Evolutionary conservation across 30 jellyfish, hydroid and myxozoan species (phyloP).

Genomic region (Pseudorhiza aurosa): DNA sequence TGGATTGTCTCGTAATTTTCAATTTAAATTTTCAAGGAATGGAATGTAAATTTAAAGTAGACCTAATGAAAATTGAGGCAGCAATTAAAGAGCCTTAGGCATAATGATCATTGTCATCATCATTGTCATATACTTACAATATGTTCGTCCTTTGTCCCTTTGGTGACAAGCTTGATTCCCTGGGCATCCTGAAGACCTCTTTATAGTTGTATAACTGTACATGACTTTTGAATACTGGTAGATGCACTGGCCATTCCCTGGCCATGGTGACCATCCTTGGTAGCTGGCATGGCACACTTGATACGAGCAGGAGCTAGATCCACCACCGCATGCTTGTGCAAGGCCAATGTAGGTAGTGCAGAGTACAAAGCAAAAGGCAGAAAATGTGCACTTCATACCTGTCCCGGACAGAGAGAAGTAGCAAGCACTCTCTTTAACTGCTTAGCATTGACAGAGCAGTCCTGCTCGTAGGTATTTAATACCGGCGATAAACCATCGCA

Average conservation of each 20-base stretch:
- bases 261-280: slow-evolving; percentile 60
- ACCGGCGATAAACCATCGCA: background rate
- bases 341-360: background rate
- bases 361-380: background rate
- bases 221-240: slow-evolving; percentile 45
- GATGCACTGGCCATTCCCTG: slow-evolving; percentile 57
- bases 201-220: slow-evolving; percentile 42
- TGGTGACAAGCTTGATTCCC: slow-evolving; percentile 53
- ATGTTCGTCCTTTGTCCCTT: slow-evolving; percentile 33
- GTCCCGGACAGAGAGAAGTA: background rate
- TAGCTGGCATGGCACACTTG: slow-evolving; percentile 60
- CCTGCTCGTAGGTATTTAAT: background rate
- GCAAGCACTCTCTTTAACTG: background rate
- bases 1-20: too few species aligned
- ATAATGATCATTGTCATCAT: too few species aligned
- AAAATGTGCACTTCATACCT: background rate
- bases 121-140: slow-evolving; percentile 44
- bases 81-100: too few species aligned
- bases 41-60: too few species aligned
- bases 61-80: too few species aligned
- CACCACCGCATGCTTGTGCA: slow-evolving; percentile 57
- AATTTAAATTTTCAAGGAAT: too few species aligned
- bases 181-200: slow-evolving; percentile 68
- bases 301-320: slow-evolving; percentile 66
- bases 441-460: background rate